Percentiles rank a stretch among this genome's conserved stretches.
These are phyloP conservation scores for Chrysopa pallens DNA, from an alignment of 1,140 invertebrate genomes.

Conservation along the genomic window DNA sequence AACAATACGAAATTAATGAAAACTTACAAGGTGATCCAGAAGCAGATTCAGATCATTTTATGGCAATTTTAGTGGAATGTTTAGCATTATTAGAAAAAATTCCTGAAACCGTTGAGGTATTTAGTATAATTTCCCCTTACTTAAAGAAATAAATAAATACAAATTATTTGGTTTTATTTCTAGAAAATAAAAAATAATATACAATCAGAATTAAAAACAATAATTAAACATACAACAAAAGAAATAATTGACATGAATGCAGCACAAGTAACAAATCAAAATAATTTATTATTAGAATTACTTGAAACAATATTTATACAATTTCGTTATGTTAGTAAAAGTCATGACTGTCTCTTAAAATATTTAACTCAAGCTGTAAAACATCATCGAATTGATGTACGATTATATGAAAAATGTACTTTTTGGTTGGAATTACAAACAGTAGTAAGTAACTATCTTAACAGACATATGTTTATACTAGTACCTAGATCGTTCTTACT, in stretches of 20 bases:
- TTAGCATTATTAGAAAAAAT: constrained; percentile 68
- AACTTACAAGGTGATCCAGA: constrained; percentile 47
- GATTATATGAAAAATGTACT: constrained; percentile 59
- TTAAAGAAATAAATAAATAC: too few relatives aligned
- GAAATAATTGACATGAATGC: constrained; percentile 37
- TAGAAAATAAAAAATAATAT: constrained; percentile 65
- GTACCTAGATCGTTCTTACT: too few relatives aligned
- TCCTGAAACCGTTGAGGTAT: constrained; percentile 68
- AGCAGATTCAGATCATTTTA: constrained; percentile 48
- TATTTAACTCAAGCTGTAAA: constrained; percentile 36
- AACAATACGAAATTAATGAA: constrained; percentile 29
- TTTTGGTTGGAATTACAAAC: constrained; percentile 80
- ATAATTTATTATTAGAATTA: constrained; percentile 30
- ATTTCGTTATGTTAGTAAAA: constrained; percentile 49
- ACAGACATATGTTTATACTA: neutral
- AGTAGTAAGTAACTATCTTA: constrained; percentile 39
- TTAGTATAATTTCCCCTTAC: constrained; percentile 3
- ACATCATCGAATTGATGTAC: constrained; percentile 31
- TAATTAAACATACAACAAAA: constrained; percentile 58
- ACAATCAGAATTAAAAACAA: constrained; percentile 56
- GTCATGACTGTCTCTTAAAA: constrained; percentile 42
- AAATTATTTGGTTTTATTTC: too few relatives aligned
- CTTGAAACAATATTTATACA: constrained; percentile 51
- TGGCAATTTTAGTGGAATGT: constrained; percentile 71
- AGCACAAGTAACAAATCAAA: constrained; percentile 11